Percentiles rank a stretch among this genome's conserved stretches.
Evolutionary conservation across 2,797 vertebrate genomes (phyloP).

Genomic region (Acomys russatus): DNA sequence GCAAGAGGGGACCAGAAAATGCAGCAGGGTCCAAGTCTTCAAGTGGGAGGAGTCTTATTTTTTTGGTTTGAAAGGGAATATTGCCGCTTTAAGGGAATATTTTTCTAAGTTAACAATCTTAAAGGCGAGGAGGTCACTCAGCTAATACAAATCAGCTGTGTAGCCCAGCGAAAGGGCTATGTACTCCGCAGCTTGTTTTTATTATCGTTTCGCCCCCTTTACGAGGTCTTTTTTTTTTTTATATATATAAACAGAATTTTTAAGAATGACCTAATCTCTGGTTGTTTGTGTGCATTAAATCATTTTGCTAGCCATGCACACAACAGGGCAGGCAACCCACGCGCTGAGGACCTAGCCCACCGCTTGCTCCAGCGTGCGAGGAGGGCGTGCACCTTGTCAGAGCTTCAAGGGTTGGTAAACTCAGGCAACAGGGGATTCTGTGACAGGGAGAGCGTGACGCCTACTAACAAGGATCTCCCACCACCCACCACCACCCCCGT

Average conservation of each 20-base stretch:
- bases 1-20: slow-evolving; percentile 81
- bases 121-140: slow-evolving; percentile 91
- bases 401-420: slow-evolving; percentile 53
- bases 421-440: slow-evolving; percentile 64
- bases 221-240: slow-evolving; percentile 87
- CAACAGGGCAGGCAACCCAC: slow-evolving; percentile 73
- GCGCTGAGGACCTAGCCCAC: slow-evolving; percentile 65
- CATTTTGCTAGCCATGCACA: slow-evolving; percentile 86
- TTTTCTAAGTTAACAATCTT: slow-evolving; percentile 92
- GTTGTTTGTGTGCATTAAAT: slow-evolving; percentile 92
- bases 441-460: slow-evolving; percentile 82
- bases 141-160: slow-evolving; percentile 91
- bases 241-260: slow-evolving; percentile 92
- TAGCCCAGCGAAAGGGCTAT: slow-evolving; percentile 90
- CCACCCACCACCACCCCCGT: slow-evolving; percentile 69
- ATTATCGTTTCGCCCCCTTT: slow-evolving; percentile 92
- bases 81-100: slow-evolving; percentile 91
- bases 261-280: slow-evolving; percentile 92
- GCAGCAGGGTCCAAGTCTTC: slow-evolving; percentile 84
- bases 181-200: slow-evolving; percentile 91
- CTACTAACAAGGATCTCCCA: slow-evolving; percentile 80
- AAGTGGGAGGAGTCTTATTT: slow-evolving; percentile 85
- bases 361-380: slow-evolving; percentile 30
- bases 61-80: slow-evolving; percentile 89
- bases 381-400: slow-evolving; percentile 45